A percentile compares a stretch with the other conserved stretches of the same genome.
Evolutionary conservation across 2,888 invertebrate species (phyloP).

Genomic region (Xestia ashworthii): DNA sequence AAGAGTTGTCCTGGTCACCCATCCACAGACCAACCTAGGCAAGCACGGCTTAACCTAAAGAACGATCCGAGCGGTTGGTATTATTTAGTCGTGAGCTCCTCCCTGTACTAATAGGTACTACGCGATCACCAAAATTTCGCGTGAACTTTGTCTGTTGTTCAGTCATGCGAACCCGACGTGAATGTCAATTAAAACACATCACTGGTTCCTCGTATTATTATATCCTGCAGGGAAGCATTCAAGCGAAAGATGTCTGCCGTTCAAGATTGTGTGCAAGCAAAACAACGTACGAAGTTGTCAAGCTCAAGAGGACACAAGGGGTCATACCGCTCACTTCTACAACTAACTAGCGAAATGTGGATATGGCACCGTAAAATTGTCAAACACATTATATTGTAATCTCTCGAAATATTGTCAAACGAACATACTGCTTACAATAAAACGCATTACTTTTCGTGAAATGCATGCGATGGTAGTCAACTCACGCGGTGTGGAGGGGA

Average conservation of each 20-base stretch:
- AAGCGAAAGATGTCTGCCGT: not conserved
- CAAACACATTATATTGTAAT: too few species aligned
- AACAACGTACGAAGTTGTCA: not conserved
- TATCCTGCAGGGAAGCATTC: not conserved
- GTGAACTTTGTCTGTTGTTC: not conserved
- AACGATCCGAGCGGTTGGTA: too few species aligned
- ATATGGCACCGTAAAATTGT: too few species aligned
- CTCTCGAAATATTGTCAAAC: too few species aligned
- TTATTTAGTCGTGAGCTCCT: too few species aligned
- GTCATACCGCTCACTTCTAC: not conserved
- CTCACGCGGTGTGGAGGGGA: too few species aligned
- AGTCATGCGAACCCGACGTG: not conserved
- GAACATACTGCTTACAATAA: too few species aligned
- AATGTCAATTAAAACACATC: slow-evolving; percentile 11
- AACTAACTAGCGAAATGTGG: not conserved
- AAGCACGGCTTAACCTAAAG: too few species aligned
- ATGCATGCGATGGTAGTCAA: too few species aligned
- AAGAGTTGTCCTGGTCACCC: too few species aligned
- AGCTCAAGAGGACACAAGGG: not conserved
- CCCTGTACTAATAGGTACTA: not conserved
- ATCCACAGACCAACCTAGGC: too few species aligned
- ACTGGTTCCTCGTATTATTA: not conserved
- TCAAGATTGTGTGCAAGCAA: not conserved
- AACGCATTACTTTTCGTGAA: too few species aligned
- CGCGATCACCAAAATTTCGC: not conserved